Conservation (phyloP, 2,113 vertebrate species). For the Pampusana beccarii region DNA sequence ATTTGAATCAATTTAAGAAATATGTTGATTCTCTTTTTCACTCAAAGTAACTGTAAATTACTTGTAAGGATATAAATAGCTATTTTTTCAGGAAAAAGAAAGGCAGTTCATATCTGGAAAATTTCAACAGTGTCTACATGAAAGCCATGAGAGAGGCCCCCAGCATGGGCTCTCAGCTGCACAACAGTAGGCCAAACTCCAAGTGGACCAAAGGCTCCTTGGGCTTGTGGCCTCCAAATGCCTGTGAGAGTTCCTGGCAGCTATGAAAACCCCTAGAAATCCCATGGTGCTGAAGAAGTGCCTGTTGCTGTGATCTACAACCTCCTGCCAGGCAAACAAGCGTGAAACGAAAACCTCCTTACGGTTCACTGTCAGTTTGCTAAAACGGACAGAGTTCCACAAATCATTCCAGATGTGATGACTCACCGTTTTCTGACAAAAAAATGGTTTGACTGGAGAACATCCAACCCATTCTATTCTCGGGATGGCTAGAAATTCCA, state of each 20-base stretch:
- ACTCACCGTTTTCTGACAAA: background rate
- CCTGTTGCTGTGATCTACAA: background rate
- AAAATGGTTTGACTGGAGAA: background rate
- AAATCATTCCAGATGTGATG: constrained; percentile 2
- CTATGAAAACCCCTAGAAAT: background rate
- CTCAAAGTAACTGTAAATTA: background rate
- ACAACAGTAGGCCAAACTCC: background rate
- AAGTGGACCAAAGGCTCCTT: background rate
- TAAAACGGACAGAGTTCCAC: background rate
- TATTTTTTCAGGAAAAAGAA: background rate
- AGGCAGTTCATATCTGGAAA: background rate
- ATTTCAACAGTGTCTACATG: background rate
- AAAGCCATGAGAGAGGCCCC: background rate
- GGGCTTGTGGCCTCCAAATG: background rate
- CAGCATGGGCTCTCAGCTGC: background rate
- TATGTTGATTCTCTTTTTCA: background rate
- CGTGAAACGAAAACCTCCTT: background rate
- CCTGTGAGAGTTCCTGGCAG: background rate
- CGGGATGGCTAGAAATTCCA: background rate
- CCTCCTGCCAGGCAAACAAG: background rate
- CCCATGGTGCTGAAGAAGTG: background rate
- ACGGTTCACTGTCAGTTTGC: background rate
- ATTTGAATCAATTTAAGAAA: background rate
- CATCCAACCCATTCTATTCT: background rate
- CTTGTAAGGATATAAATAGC: background rate